Percentiles rank a stretch among this genome's conserved stretches.
These are phyloP conservation scores for Chionoecetes opilio DNA, from an alignment of 1,140 invertebrate genomes.

Conservation along the genomic window DNA sequence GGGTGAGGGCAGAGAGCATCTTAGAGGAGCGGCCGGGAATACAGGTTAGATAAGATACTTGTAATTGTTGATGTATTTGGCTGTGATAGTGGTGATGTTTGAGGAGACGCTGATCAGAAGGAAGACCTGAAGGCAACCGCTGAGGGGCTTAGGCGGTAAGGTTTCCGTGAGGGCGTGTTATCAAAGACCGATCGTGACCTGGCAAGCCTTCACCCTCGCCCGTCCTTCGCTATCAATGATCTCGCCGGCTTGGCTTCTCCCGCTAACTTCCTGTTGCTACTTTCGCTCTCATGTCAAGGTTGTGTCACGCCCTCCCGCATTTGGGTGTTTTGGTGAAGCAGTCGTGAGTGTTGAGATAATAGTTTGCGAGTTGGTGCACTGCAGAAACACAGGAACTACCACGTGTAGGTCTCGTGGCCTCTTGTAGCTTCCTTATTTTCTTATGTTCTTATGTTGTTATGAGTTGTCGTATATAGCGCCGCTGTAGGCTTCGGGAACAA, in stretches of 20 bases:
- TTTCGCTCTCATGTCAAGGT: slow-evolving; percentile 10
- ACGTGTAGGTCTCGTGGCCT: too few species aligned
- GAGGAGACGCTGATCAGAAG: too few species aligned
- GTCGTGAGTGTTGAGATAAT: neutral
- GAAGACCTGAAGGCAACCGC: neutral
- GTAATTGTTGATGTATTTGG: neutral
- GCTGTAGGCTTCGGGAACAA: too few species aligned
- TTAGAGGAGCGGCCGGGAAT: neutral
- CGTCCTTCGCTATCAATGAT: neutral
- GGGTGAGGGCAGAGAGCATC: neutral
- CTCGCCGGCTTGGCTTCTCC: neutral
- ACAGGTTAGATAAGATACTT: neutral
- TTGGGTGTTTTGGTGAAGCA: neutral
- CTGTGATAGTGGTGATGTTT: neutral
- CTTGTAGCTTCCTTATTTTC: too few species aligned
- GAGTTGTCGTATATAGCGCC: too few species aligned
- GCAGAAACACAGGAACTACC: too few species aligned
- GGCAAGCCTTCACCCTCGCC: neutral
- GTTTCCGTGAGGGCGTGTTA: neutral
- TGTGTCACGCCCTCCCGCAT: neutral
- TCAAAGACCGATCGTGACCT: neutral
- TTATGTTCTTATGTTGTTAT: too few species aligned
- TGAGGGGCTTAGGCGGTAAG: neutral
- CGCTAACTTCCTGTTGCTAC: neutral
- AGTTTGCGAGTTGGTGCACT: too few species aligned